These are phyloP conservation scores for Burhinus bistriatus DNA, from an alignment of 2,113 vertebrate species.

Conservation along the genomic window DNA sequence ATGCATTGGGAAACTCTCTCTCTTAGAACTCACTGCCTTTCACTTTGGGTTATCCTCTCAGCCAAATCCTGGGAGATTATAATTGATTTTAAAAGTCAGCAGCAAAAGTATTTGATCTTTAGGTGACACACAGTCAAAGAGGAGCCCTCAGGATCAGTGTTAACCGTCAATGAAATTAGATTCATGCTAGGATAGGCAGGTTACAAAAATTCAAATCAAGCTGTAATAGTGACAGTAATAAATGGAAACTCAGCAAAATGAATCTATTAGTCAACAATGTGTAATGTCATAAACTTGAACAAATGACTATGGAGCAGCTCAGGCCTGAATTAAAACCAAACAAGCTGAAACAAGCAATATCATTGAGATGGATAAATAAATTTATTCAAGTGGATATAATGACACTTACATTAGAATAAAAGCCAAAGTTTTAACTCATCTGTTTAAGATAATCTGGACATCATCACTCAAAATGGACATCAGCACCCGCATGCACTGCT, in stretches of 20 bases:
- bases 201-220: slow-evolving; percentile 37
- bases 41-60: slow-evolving; percentile 41
- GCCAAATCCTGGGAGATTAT: slow-evolving; percentile 36
- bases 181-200: slow-evolving; percentile 25
- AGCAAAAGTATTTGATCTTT: slow-evolving; percentile 37
- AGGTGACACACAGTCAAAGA: slow-evolving; percentile 40
- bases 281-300: slow-evolving; percentile 17
- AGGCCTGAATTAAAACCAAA: slow-evolving; percentile 25
- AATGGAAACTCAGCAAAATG: slow-evolving; percentile 53
- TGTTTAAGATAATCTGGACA: neutral
- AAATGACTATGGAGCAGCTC: neutral
- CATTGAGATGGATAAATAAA: neutral
- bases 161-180: slow-evolving; percentile 43
- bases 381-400: neutral
- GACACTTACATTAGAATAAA: neutral
- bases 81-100: slow-evolving; percentile 59
- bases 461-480: neutral
- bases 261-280: slow-evolving; percentile 31
- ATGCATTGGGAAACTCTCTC: neutral
- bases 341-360: neutral
- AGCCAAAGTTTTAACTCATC: neutral
- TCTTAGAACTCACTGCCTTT: neutral
- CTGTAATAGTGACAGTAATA: slow-evolving; percentile 34
- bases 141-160: slow-evolving; percentile 19
- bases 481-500: neutral